A percentile compares a stretch with the other conserved stretches of the same genome.
phyloP scores from a whole-genome alignment of 2,888 invertebrate species.

The Hypselothyrea guttata region DNA sequence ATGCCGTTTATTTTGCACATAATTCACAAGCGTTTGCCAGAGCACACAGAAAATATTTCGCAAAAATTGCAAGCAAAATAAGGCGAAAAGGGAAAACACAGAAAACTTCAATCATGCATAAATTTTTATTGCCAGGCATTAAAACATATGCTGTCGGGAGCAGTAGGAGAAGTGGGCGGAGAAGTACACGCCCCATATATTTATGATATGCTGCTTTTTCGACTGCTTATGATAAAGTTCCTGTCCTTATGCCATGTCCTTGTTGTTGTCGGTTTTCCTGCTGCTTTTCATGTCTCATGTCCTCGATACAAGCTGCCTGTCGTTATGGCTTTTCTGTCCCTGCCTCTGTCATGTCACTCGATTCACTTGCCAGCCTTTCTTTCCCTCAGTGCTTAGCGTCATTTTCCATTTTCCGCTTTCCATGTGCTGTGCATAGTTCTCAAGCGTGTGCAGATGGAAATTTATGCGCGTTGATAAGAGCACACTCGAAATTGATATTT shows the following conservation, averaged over 20 bases:
- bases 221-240: conserved; percentile 54
- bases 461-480: conserved; percentile 62
- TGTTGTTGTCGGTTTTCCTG: conserved; percentile 34
- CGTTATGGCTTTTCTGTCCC: conserved; percentile 34
- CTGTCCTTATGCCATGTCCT: conserved; percentile 45
- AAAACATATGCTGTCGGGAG: conserved; percentile 55
- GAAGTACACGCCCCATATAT: conserved; percentile 17
- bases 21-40: conserved; percentile 29
- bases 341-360: conserved; percentile 25
- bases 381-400: conserved; percentile 8
- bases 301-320: conserved; percentile 31
- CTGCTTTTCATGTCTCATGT: conserved; percentile 19
- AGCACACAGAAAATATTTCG: conserved; percentile 4
- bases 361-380: conserved; percentile 5
- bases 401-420: too few species aligned
- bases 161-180: neutral
- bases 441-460: conserved; percentile 48
- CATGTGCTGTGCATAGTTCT: conserved; percentile 49
- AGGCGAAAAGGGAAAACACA: conserved; percentile 2
- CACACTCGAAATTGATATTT: conserved; percentile 70
- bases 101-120: conserved; percentile 73
- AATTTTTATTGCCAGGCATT: conserved; percentile 70
- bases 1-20: conserved; percentile 33
- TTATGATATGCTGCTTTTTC: conserved; percentile 46
- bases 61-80: too few species aligned